phyloP scores from a whole-genome alignment of 2,113 vertebrate species.

The Platycercus adscitus region DNA sequence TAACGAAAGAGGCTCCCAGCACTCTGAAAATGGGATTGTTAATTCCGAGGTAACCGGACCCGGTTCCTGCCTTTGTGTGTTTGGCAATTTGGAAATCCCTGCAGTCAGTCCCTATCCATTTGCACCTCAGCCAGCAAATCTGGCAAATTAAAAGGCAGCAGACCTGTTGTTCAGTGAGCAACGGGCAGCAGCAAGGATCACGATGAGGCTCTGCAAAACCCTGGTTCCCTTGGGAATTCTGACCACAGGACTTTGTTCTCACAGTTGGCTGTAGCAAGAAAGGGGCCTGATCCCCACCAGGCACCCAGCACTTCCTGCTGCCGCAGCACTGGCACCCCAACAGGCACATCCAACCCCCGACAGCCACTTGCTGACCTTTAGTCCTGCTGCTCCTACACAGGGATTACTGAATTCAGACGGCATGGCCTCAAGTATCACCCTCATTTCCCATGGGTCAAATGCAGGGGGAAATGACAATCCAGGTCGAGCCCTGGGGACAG shows the following conservation, averaged over 20 bases:
- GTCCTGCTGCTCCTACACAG: neutral
- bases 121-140: neutral
- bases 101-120: neutral
- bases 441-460: accelerated
- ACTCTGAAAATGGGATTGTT: neutral
- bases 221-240: neutral
- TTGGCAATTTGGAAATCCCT: neutral
- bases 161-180: neutral
- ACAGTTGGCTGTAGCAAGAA: neutral
- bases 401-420: neutral
- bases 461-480: accelerated
- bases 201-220: neutral
- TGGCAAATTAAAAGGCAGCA: neutral
- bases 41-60: neutral
- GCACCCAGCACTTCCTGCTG: neutral
- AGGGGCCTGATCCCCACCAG: neutral
- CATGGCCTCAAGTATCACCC: neutral
- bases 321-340: neutral
- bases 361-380: neutral
- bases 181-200: neutral
- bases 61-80: neutral
- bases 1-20: slow-evolving; percentile 7
- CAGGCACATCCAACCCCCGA: neutral
- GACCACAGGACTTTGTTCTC: neutral
- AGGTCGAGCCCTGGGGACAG: neutral